These are phyloP conservation scores for Melanotaenia parkinsoni DNA, from an alignment of 2,797 vertebrate genomes.

Conservation along the genomic window DNA sequence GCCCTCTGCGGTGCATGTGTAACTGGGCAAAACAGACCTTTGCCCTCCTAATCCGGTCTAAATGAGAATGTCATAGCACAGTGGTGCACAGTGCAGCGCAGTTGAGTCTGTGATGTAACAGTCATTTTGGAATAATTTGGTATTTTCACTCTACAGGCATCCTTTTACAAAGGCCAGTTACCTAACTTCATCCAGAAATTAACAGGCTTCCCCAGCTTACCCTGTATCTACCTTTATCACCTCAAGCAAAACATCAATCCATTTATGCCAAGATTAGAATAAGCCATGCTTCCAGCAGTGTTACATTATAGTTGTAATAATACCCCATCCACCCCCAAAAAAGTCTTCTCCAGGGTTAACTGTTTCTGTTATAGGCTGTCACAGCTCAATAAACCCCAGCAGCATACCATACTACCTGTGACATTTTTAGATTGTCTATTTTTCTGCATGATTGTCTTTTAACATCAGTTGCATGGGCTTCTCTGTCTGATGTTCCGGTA, in stretches of 20 bases:
- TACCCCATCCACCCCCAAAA: background rate
- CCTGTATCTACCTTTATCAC: slow-evolving; percentile 36
- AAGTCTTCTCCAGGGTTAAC: background rate
- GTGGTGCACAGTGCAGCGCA: slow-evolving; percentile 14
- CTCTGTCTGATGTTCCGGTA: slow-evolving; percentile 42
- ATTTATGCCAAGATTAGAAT: slow-evolving; percentile 49
- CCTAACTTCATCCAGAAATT: slow-evolving; percentile 62
- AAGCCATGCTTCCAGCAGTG: slow-evolving; percentile 23
- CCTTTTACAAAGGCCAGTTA: slow-evolving; percentile 63
- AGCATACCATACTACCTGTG: slow-evolving; percentile 1
- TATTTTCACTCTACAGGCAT: slow-evolving; percentile 63
- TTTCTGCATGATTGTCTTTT: slow-evolving; percentile 3
- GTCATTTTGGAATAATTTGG: slow-evolving; percentile 67
- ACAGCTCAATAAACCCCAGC: slow-evolving; percentile 1
- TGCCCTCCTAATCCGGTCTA: slow-evolving; percentile 73
- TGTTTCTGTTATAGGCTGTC: background rate
- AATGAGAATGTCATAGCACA: slow-evolving; percentile 63
- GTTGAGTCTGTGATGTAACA: slow-evolving; percentile 64
- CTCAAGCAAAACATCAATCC: slow-evolving; percentile 40
- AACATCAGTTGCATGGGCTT: slow-evolving; percentile 21
- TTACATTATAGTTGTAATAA: slow-evolving; percentile 18
- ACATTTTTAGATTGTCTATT: background rate
- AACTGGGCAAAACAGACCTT: slow-evolving; percentile 67
- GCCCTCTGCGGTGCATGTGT: slow-evolving; percentile 42
- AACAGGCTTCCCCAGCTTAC: slow-evolving; percentile 38